phyloP scores from a whole-genome alignment of 2,888 invertebrate species.

The Platycnemis pennipes region DNA sequence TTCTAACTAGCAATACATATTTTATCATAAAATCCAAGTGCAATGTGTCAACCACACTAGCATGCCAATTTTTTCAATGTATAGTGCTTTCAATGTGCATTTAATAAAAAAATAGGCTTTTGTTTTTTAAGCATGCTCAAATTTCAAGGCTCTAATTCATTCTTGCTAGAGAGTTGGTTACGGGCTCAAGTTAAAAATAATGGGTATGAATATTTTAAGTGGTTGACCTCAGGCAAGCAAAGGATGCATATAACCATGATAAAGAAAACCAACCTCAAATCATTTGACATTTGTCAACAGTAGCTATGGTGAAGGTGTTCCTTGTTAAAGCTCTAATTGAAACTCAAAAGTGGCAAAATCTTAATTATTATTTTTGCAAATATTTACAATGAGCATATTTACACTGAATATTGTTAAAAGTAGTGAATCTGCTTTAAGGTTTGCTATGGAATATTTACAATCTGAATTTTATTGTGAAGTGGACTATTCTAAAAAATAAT shows the following conservation, averaged over 20 bases:
- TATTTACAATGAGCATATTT: slow-evolving; percentile 54
- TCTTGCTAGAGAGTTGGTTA: neutral
- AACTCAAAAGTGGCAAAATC: slow-evolving; percentile 1
- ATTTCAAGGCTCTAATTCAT: neutral
- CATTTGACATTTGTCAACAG: slow-evolving; percentile 26
- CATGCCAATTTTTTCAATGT: too few relatives aligned
- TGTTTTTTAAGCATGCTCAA: neutral
- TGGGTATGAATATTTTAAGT: neutral
- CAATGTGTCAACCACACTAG: too few relatives aligned
- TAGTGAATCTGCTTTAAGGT: neutral
- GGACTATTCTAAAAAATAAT: slow-evolving; percentile 16
- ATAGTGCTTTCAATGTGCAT: too few relatives aligned
- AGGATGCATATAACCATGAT: slow-evolving; percentile 17
- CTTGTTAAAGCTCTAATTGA: slow-evolving; percentile 22
- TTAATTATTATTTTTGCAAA: neutral
- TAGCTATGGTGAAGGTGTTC: neutral
- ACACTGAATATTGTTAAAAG: neutral
- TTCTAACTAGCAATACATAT: too few relatives aligned
- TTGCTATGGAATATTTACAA: slow-evolving; percentile 51
- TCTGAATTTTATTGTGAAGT: neutral
- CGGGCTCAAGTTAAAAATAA: neutral
- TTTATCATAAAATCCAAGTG: too few relatives aligned
- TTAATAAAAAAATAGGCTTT: too few relatives aligned
- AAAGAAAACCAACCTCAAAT: slow-evolving; percentile 43
- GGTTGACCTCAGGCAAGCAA: slow-evolving; percentile 55